Conservation (phyloP, 2,888 invertebrate genomes). For the Rhopalosiphum nymphaeae region DNA sequence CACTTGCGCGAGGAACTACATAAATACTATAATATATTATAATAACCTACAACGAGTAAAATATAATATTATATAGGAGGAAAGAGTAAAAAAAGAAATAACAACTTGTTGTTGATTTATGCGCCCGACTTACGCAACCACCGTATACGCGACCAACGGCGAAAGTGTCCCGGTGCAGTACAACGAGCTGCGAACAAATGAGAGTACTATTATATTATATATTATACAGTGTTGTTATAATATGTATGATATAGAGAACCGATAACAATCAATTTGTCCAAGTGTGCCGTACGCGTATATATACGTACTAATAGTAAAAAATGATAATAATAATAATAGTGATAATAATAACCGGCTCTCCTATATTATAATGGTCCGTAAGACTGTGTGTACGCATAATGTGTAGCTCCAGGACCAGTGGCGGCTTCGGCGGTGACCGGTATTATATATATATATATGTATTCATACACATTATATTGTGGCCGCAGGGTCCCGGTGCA, state of each 20-base stretch:
- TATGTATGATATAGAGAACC: background rate
- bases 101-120: slow-evolving; percentile 58
- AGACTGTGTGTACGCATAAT: background rate
- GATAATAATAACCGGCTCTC: slow-evolving; percentile 52
- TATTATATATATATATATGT: background rate
- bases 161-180: slow-evolving; percentile 42
- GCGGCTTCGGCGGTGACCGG: slow-evolving; percentile 5
- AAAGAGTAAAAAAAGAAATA: background rate
- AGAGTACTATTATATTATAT: slow-evolving; percentile 20
- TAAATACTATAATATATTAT: background rate
- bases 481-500: slow-evolving; percentile 39
- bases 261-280: slow-evolving; percentile 64
- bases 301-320: background rate
- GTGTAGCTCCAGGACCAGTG: background rate
- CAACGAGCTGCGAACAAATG: slow-evolving; percentile 59
- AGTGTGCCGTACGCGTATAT: slow-evolving; percentile 24
- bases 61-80: background rate
- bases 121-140: slow-evolving; percentile 60
- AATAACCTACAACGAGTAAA: background rate
- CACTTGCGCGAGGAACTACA: slow-evolving; percentile 23
- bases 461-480: background rate
- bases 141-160: slow-evolving; percentile 4
- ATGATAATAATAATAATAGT: slow-evolving; percentile 39
- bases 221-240: background rate
- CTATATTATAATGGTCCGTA: slow-evolving; percentile 36